Evolutionary conservation across 2,888 invertebrate species (phyloP), one percentile per base, ranked within the genome.

Genomic region (Limenitis camilla): DNA sequence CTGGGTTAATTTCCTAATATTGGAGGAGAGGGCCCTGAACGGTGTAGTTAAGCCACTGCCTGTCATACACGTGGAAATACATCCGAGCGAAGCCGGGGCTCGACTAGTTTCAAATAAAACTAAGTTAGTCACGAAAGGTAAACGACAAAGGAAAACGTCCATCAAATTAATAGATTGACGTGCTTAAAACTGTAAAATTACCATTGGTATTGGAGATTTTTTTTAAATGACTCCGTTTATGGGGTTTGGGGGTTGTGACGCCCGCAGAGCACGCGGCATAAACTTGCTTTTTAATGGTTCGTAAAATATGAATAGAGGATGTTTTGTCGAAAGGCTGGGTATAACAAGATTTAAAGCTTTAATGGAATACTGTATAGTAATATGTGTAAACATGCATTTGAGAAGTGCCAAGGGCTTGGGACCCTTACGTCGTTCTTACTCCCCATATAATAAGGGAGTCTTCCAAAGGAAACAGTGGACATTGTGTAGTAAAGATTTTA

Each of bases 111-210:
- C 66, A 67, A 70, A 72, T 70, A 65, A 65, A 64, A 68, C 64
- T 52, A 33, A 65, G 66, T 66, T 61, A 81, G 85, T 85, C 86
- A 86, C 86, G 86, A 76, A 81, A 72, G 64, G 63, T 65, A 69
- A n/a, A n/a, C n/a, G n/a, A n/a, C n/a, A n/a, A n/a, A 71, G 68
- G 70, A 66, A 65, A 72, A 68, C 69, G 68, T 68, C 72, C 72
- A 75, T 79, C 76, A 71, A 68, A 77, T 78, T 81, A 81, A 84
- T 79, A 80, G 79, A 82, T 78, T 85, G 83, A 78, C 86, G 85
- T 84, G 84, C 76, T 81, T 78, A 74, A 80, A 83, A 85, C 85
- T 85, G 83, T 84, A 79, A 84, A 83, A 84, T 84, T 81, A 80
- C 78, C 81, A 84, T 85, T 80, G 66, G 64, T 62, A 35, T 74